A percentile compares a stretch with the other conserved stretches of the same genome.
These are phyloP conservation scores for Hesperia comma DNA, from an alignment of 2,888 invertebrate genomes.

Conservation along the genomic window DNA sequence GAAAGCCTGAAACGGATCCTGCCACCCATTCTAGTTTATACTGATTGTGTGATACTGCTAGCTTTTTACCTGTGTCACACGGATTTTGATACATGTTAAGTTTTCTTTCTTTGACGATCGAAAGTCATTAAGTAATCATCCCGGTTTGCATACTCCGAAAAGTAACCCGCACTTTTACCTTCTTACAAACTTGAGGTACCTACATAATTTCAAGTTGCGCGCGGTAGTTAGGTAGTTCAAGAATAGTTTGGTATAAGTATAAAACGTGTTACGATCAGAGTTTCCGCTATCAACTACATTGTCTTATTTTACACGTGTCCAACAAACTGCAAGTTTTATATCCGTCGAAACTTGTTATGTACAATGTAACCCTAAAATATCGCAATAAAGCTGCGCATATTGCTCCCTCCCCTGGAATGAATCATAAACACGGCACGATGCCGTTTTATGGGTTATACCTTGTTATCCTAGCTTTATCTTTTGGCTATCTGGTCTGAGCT, in stretches of 20 bases:
- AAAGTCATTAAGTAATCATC: too few species aligned
- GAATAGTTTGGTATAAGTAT: background rate
- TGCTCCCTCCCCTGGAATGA: constrained; percentile 37
- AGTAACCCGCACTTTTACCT: too few species aligned
- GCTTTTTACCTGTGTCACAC: too few species aligned
- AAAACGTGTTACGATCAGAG: background rate
- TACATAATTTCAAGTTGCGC: too few species aligned
- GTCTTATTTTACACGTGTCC: constrained; percentile 18
- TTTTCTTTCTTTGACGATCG: too few species aligned
- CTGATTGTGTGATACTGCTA: too few species aligned
- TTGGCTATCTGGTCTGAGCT: constrained; percentile 18
- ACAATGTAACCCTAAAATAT: constrained; percentile 33
- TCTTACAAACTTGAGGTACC: too few species aligned
- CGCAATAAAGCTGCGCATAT: constrained; percentile 33
- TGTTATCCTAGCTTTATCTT: constrained; percentile 33
- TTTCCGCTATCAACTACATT: constrained; percentile 7
- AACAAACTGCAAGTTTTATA: constrained; percentile 29
- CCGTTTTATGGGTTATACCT: constrained; percentile 44
- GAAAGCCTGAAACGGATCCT: too few species aligned
- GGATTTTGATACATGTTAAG: too few species aligned
- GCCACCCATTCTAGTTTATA: too few species aligned
- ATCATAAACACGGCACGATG: constrained; percentile 46
- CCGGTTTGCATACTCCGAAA: too few species aligned
- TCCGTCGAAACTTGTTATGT: constrained; percentile 17
- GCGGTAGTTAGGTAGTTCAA: too few species aligned